Percentiles rank a stretch among this genome's conserved stretches.
These are phyloP conservation scores for Pachydiplax longipennis DNA, from an alignment of 2,888 invertebrate species.

Conservation along the genomic window DNA sequence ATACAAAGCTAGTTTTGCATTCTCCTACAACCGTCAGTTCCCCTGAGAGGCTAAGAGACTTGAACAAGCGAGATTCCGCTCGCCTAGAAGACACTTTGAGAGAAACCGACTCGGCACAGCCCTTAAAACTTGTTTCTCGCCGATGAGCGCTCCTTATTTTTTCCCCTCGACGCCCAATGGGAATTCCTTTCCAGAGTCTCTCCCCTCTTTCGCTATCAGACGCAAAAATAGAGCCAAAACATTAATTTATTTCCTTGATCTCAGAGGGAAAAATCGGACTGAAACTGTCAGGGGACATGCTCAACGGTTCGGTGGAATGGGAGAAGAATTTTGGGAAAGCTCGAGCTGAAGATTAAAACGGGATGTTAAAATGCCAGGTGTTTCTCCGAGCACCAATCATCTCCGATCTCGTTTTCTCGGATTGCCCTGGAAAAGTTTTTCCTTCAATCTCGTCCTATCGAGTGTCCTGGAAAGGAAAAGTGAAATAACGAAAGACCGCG, in stretches of 20 bases:
- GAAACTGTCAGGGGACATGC: not conserved
- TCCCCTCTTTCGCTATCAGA: not conserved
- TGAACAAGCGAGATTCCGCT: too few species aligned
- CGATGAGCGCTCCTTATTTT: not conserved
- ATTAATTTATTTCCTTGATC: not conserved
- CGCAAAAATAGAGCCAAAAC: not conserved
- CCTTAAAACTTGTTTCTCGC: not conserved
- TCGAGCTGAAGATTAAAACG: not conserved
- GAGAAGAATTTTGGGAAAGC: not conserved
- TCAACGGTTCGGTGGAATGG: not conserved
- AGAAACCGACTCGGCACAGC: not conserved
- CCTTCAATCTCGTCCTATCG: too few species aligned
- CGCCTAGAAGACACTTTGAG: too few species aligned
- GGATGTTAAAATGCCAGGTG: not conserved
- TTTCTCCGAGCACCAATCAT: not conserved
- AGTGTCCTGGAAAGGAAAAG: not conserved
- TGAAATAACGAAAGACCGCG: too few species aligned
- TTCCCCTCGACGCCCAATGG: not conserved
- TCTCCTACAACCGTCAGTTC: too few species aligned
- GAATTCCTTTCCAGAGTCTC: not conserved
- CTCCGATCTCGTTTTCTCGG: too few species aligned
- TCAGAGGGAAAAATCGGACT: not conserved
- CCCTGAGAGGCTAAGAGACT: too few species aligned
- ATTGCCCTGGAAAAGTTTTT: too few species aligned
- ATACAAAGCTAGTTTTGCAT: too few species aligned